Evolutionary conservation across 1,140 invertebrate species (phyloP), one percentile per base, ranked within the genome.

Genomic region (Anastrepha obliqua): DNA sequence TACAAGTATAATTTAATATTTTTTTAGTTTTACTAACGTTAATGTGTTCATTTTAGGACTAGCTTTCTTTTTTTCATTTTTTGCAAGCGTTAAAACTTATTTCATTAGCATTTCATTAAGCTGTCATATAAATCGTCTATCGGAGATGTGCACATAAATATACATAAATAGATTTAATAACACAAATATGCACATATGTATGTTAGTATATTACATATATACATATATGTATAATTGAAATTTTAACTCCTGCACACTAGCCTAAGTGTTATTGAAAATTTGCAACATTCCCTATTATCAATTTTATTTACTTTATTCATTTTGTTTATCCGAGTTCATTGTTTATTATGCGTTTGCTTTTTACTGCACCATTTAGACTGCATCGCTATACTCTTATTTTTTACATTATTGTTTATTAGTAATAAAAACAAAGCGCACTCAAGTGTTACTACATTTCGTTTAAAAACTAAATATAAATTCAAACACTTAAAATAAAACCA

Each of bases 1-100:
- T 8, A 17, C 15, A 62, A 11, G 17, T 62, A 62, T 15, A 15
- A 62, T 62, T 62, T 62, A 55, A 55, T 8, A 11, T 62, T 62
- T 62, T 17, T 47, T 74, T 47, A 47, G 8, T 47, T 13, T 29
- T 1, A 17, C n/a, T 74, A 47, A 74, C 39, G 44, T 81, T 81
- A 55, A 47, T 55, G 47, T 81, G 74, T 81, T 81, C 17, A n/a
- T 55, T 81, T 81, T 81, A 55, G 74, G 74, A 81, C 47, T 81
- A 81, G 74, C 74, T 81, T 81, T 58, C 8, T 29, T 29, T 67
- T 29, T 67, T 39, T 67, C 17, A 5, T 67, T 15, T 29, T 67
- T 8, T 29, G 13, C 60, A 17, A 15, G 51, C 51, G 11, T 55
- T 55, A 11, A 6, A 55, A 8, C 11, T 55, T 55, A 55, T 55